A percentile compares a stretch with the other conserved stretches of the same genome.
Evolutionary conservation across 2,797 vertebrate genomes (phyloP).

Genomic region (Artibeus lituratus): DNA sequence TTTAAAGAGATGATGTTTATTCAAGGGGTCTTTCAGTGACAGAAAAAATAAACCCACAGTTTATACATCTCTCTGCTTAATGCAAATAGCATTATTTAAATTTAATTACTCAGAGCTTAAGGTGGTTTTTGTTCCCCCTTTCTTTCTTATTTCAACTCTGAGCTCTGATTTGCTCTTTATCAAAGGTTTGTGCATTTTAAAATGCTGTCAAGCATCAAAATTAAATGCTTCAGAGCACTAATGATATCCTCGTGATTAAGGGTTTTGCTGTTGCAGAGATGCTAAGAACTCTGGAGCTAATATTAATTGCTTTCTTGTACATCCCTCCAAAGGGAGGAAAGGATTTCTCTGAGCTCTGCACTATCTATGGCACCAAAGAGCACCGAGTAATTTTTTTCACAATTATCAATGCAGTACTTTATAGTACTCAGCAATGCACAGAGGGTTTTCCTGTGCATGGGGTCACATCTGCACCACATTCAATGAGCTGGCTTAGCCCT

Average conservation of each 20-base stretch:
- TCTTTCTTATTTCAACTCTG: conserved; percentile 69
- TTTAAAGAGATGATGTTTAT: conserved; percentile 75
- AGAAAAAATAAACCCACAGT: conserved; percentile 75
- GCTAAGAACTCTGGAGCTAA: conserved; percentile 72
- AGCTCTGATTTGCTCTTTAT: conserved; percentile 78
- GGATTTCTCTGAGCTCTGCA: not conserved
- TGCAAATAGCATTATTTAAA: conserved; percentile 81
- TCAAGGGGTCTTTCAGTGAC: conserved; percentile 72
- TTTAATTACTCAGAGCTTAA: conserved; percentile 82
- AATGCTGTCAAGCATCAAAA: conserved; percentile 81
- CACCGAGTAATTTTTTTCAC: not conserved
- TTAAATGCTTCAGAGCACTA: conserved; percentile 82
- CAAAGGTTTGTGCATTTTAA: conserved; percentile 78
- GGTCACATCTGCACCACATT: not conserved
- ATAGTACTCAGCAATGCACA: not conserved
- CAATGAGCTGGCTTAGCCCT: not conserved
- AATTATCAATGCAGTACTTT: not conserved
- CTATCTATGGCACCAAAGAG: not conserved
- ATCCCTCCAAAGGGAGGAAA: not conserved
- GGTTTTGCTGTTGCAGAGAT: conserved; percentile 77
- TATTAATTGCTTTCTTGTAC: conserved; percentile 75
- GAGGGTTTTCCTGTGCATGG: not conserved
- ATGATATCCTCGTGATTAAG: conserved; percentile 83
- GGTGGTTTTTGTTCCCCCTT: conserved; percentile 75
- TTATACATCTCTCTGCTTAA: conserved; percentile 77